Conservation (phyloP, 1,140 invertebrate genomes). For the Artemia franciscana region DNA sequence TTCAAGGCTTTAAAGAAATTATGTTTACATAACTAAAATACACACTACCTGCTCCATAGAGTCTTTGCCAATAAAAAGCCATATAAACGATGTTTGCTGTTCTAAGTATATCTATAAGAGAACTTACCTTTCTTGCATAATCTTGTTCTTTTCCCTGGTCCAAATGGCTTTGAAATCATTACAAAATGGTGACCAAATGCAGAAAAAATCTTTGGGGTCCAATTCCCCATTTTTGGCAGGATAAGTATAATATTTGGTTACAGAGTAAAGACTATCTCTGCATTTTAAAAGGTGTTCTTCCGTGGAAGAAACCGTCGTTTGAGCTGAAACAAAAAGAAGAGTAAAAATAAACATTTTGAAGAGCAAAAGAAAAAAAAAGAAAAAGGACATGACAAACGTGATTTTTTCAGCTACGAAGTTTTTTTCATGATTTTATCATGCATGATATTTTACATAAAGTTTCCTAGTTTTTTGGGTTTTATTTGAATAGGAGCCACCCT, state of each 20-base stretch:
- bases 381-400: slow-evolving; percentile 1
- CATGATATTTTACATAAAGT: too few relatives aligned
- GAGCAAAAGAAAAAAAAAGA: slow-evolving; percentile 1
- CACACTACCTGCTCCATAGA: too few relatives aligned
- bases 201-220: slow-evolving; percentile 69
- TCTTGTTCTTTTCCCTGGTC: slow-evolving; percentile 70
- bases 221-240: slow-evolving; percentile 47
- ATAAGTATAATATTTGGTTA: slow-evolving; percentile 68
- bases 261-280: slow-evolving; percentile 39
- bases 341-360: slow-evolving; percentile 4
- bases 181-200: slow-evolving; percentile 66
- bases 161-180: slow-evolving; percentile 85
- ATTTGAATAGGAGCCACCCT: too few relatives aligned
- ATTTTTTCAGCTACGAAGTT: slow-evolving; percentile 41
- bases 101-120: neutral
- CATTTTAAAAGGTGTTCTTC: slow-evolving; percentile 1
- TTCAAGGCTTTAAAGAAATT: too few relatives aligned
- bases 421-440: too few relatives aligned
- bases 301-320: neutral
- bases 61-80: too few relatives aligned
- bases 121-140: slow-evolving; percentile 54
- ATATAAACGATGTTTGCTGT: too few relatives aligned
- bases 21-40: too few relatives aligned
- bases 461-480: too few relatives aligned
- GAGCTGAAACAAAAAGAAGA: neutral